A percentile compares a stretch with the other conserved stretches of the same genome.
Evolutionary conservation across 2,888 invertebrate genomes (phyloP).

Genomic region (Limnephilus lunatus): DNA sequence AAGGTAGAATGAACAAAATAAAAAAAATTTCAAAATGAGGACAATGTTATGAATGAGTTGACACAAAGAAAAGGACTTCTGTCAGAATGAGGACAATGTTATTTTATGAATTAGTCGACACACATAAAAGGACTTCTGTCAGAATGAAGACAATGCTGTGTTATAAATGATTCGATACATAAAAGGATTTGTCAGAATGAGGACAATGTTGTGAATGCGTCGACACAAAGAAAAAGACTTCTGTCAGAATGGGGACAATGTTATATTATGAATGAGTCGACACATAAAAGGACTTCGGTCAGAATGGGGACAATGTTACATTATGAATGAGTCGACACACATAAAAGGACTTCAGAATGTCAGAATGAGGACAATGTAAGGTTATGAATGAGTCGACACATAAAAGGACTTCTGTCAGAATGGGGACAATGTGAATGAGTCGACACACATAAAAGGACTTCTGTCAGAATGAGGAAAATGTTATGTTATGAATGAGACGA

Average conservation of each 20-base stretch:
- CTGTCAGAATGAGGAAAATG: neutral
- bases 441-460: neutral
- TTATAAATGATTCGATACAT: neutral
- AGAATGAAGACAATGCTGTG: neutral
- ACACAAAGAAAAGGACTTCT: neutral
- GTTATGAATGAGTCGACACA: neutral
- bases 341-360: neutral
- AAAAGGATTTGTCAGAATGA: too few species aligned
- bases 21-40: neutral
- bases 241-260: neutral
- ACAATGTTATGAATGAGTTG: neutral
- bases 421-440: too few species aligned
- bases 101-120: too few species aligned
- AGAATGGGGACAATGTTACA: too few species aligned
- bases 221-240: neutral
- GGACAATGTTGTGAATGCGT: too few species aligned
- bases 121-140: neutral
- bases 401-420: neutral
- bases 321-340: too few species aligned
- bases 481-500: neutral
- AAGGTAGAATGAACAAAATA: neutral
- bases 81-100: too few species aligned
- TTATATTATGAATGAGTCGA: neutral
- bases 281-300: neutral
- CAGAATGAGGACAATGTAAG: neutral